Evolutionary conservation across 2,888 invertebrate species (phyloP), one percentile per base, ranked within the genome.

Genomic region (Dicycla oo): DNA sequence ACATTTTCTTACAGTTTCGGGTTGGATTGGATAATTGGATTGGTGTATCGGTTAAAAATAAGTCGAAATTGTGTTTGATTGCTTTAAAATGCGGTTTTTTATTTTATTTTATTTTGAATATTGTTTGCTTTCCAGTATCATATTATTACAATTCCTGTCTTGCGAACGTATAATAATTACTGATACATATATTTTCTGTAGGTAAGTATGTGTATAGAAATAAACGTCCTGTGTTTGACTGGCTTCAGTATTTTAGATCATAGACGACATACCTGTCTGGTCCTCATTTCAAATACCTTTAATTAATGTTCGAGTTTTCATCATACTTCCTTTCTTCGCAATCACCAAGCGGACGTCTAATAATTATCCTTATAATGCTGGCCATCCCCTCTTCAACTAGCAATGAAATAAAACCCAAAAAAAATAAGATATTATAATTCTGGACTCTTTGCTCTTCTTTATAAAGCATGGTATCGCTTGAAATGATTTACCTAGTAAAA

Each of bases 1-100:
- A 78, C 70, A 66, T 72, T 82, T 78, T 71, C 30, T 73, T 64
- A 68, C 60, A 73, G 53, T 69, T 73, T 68, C 13, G 45, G 49
- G 20, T 47, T 47, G 15, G 23, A 69, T 45, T 64, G 63, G 30
- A 40, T 53, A 60, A 67, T 78, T 74, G 30, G 26, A 66, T 62
- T 13, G 30, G 34, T 8, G n/a, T 56, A 23, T 30, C 6, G 23
- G 18, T 65, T 15, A 54, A 38, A 45, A 45, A 63, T 26, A 40
- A 7, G 20, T 11, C 15, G 20, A 40, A 40, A 56, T 47, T 70
- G 6, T 38, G 11, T 45, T 47, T 47, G 34, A 40, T 54, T 54
- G 54, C 7, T 47, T 71, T 47, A 40, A 40, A 56, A 47, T 1
- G 3, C 26, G 20, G 1, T 47, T 11, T 34, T 47, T n/a, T n/a